Base-by-base conservation (phyloP, 2,888 invertebrate species). In the Monochamus alternatus region DNA sequence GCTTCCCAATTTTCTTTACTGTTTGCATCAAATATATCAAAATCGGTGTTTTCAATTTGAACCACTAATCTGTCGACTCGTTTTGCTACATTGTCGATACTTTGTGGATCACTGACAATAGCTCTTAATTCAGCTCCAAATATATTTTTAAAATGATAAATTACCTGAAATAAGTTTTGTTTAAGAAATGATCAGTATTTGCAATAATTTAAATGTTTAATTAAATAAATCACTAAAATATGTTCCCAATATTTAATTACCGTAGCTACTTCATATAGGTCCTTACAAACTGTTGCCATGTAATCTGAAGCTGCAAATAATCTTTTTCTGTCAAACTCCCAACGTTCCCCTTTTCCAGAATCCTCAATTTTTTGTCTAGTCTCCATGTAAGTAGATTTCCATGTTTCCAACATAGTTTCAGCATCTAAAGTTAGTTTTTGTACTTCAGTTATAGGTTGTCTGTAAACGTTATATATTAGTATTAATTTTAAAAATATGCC, bases 321-420 rank as follows among this genome's bases (percentile, higher is more conserved):
- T 59, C 92, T 91, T 12, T 92, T 93, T 82, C 95, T 94, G 85
- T 97, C 95, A 88, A 98, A 98, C 88, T 98, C 97, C 98, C 98
- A 98, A 9, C 98, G 92, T 4, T 93, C 92, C 38, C 96, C 96
- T 81, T 96, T 95, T 0, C 96, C 97, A 2, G 96, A 95, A 14
- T 93, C 88, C 88, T 98, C 98, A 78, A 98, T 98, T 82, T 93
- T 93, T n/a, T 93, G 92, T 10, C 98, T 91, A 3, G 95, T 95
- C 62, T 93, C 91, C 85, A 94, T 91, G 88, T 97, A 98, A 0
- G 94, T 90, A 0, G 89, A 86, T 84, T 95, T 94, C 96, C 96
- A 97, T 60, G 90, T 90, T 71, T 91, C 91, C 89, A 96, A 89
- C 91, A 96, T 94, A 71, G 90, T 90, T 80, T 92, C 92, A 0